Percentiles rank a stretch among this genome's conserved stretches.
These are phyloP conservation scores for Pogonophryne albipinna DNA, from an alignment of 2,797 vertebrate genomes.

Conservation along the genomic window DNA sequence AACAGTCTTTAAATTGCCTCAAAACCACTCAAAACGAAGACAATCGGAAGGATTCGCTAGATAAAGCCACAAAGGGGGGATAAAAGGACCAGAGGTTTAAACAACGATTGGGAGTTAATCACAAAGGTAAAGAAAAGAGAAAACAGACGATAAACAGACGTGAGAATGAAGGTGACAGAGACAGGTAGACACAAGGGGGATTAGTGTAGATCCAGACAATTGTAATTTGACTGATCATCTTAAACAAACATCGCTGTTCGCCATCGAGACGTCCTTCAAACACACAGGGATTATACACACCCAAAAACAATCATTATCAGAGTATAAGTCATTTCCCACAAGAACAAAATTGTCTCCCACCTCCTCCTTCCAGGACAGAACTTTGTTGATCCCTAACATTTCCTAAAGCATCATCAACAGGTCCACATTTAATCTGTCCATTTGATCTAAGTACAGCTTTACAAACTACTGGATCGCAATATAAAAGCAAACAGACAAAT, in stretches of 20 bases:
- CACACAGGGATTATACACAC: conserved; percentile 23
- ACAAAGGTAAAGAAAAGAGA: conserved; percentile 18
- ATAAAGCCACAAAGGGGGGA: not conserved
- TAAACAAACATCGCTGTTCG: conserved; percentile 44
- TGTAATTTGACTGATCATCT: conserved; percentile 56
- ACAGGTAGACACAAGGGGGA: conserved; percentile 20
- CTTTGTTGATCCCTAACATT: not conserved
- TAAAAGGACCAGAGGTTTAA: not conserved
- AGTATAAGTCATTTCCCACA: conserved; percentile 29
- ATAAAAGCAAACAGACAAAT: conserved; percentile 9
- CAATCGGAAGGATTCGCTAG: not conserved
- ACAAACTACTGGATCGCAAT: not conserved
- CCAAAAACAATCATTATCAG: conserved; percentile 7
- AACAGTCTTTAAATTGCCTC: conserved; percentile 2
- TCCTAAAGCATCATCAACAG: not conserved
- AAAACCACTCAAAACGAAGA: not conserved
- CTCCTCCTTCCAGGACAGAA: too few relatives aligned
- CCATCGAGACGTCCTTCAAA: conserved; percentile 40
- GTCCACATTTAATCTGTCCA: too few relatives aligned
- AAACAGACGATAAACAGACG: conserved; percentile 3
- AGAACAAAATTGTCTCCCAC: not conserved
- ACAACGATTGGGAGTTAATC: conserved; percentile 6
- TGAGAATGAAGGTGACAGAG: conserved; percentile 34
- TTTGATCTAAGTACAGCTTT: not conserved
- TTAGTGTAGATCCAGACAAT: conserved; percentile 42